phyloP scores from a whole-genome alignment of 2,888 invertebrate species.

The Cryptus viduatorius region DNA sequence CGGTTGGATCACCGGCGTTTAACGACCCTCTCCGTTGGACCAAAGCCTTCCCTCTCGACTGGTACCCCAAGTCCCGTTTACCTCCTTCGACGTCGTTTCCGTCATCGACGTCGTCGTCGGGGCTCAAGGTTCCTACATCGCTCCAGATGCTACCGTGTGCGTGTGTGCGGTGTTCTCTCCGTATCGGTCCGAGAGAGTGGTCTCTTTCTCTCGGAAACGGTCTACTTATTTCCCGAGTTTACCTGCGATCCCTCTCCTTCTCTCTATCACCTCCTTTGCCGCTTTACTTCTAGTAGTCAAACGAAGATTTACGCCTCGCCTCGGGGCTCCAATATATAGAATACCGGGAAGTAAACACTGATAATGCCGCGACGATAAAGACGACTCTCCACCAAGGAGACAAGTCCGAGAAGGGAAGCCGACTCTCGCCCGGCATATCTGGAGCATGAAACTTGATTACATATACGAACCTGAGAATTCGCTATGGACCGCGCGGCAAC shows the following conservation, averaged over 20 bases:
- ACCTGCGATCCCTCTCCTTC: conserved; percentile 4
- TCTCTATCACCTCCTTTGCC: conserved; percentile 42
- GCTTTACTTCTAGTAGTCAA: conserved; percentile 47
- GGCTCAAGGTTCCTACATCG: conserved; percentile 25
- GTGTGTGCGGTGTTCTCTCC: conserved; percentile 13
- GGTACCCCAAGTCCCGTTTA: conserved; percentile 33
- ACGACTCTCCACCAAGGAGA: not conserved
- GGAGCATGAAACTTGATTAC: conserved; percentile 76
- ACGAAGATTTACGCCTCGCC: conserved; percentile 56
- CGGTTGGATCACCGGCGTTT: conserved; percentile 32
- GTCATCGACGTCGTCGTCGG: conserved; percentile 32
- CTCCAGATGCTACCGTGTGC: conserved; percentile 3
- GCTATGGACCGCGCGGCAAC: conserved; percentile 41
- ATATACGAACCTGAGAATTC: conserved; percentile 47
- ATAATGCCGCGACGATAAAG: conserved; percentile 54
- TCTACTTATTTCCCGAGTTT: conserved; percentile 56
- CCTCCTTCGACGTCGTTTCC: conserved; percentile 53
- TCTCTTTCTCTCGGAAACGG: conserved; percentile 45
- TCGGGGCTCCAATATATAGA: not conserved
- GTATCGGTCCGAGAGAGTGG: conserved; percentile 42
- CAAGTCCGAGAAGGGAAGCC: conserved; percentile 16
- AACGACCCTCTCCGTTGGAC: conserved; percentile 31
- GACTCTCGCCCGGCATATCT: conserved; percentile 69
- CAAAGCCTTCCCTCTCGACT: conserved; percentile 11
- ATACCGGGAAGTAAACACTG: conserved; percentile 54